Evolutionary conservation across 1,140 invertebrate species (phyloP).

Genomic region (Oryctes rhinoceros): DNA sequence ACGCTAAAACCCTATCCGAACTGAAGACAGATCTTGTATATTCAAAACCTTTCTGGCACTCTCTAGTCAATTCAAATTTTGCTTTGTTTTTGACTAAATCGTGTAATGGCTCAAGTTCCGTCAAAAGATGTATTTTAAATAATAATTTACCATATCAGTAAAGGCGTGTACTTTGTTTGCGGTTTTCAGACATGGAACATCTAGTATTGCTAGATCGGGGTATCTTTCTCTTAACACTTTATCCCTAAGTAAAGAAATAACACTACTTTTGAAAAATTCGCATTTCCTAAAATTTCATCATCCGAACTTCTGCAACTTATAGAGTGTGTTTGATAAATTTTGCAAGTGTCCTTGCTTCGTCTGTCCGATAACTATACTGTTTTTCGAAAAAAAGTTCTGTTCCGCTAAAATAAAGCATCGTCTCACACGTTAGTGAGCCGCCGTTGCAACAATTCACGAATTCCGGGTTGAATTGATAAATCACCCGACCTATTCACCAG

Average conservation of each 20-base stretch:
- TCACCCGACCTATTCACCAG: no score
- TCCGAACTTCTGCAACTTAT: no score
- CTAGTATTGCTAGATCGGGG: not conserved
- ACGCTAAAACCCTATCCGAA: slow-evolving; percentile 39
- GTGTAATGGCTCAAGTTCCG: not conserved
- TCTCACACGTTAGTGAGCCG: no score
- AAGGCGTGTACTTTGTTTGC: not conserved
- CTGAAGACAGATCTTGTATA: not conserved
- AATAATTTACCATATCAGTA: slow-evolving; percentile 4
- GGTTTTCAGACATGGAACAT: not conserved
- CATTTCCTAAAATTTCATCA: no score
- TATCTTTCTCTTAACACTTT: not conserved
- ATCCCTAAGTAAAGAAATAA: not conserved
- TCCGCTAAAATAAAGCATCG: no score
- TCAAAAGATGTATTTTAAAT: not conserved
- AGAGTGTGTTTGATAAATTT: no score
- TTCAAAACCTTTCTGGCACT: not conserved
- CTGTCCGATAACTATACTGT: no score
- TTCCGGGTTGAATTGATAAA: no score
- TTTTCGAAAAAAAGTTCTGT: no score
- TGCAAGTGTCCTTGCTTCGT: no score
- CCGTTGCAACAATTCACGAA: no score
- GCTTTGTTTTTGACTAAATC: not conserved
- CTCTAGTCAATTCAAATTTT: not conserved
- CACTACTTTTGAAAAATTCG: not conserved